phyloP scores from a whole-genome alignment of 2,797 vertebrate genomes.

The Molossus molossus region DNA sequence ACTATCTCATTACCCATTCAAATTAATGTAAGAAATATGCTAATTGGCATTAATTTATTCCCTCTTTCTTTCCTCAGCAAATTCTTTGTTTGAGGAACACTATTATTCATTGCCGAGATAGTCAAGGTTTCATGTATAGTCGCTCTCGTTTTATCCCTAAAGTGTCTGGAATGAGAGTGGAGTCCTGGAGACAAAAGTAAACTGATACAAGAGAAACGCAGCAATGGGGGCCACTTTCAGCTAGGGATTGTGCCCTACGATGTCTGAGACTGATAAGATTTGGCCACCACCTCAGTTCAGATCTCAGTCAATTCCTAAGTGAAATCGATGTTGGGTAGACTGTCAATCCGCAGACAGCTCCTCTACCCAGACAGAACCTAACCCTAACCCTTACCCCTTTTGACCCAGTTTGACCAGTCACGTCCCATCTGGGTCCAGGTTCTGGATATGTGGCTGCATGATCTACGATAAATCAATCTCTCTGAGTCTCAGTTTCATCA shows the following conservation, averaged over 20 bases:
- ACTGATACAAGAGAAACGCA: background rate
- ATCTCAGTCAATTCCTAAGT: background rate
- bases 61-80: background rate
- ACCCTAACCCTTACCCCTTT: too few species aligned
- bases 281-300: background rate
- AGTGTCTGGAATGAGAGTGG: background rate
- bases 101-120: background rate
- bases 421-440: too few species aligned
- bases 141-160: background rate
- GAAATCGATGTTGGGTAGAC: too few species aligned
- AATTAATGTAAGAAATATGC: background rate
- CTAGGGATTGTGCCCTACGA: background rate
- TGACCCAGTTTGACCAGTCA: background rate
- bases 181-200: background rate
- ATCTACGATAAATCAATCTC: slow-evolving; percentile 6
- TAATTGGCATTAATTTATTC: background rate
- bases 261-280: background rate
- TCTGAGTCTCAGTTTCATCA: background rate
- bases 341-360: too few species aligned
- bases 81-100: background rate
- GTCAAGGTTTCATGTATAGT: background rate
- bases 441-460: background rate
- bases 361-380: too few species aligned
- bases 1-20: background rate
- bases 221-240: too few species aligned